These are phyloP conservation scores for Limnephilus auricula DNA, from an alignment of 2,888 invertebrate species.

Conservation along the genomic window DNA sequence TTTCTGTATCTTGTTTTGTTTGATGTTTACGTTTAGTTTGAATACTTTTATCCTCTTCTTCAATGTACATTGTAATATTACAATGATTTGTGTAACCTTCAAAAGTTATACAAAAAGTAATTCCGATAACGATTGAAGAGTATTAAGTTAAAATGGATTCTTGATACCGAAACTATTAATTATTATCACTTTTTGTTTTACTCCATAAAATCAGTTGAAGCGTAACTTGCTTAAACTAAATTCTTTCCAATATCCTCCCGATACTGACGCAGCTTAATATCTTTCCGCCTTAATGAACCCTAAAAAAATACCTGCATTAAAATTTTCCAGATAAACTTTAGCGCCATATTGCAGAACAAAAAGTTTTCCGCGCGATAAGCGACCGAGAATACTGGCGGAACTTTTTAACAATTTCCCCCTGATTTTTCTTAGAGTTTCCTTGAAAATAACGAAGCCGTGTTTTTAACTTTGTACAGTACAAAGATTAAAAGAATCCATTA, in stretches of 20 bases:
- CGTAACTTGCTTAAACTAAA: slow-evolving; percentile 3
- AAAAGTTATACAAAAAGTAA: too few relatives aligned
- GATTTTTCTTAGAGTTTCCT: slow-evolving; percentile 42
- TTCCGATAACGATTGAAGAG: not conserved
- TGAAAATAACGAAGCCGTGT: slow-evolving; percentile 36
- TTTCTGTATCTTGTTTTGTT: too few relatives aligned
- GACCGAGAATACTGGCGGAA: slow-evolving; percentile 32
- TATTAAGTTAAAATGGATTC: not conserved
- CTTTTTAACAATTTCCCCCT: slow-evolving; percentile 47
- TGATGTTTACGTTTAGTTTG: too few relatives aligned
- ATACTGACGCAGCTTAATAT: slow-evolving; percentile 22
- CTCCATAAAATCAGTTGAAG: not conserved
- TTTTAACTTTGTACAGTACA: slow-evolving; percentile 21
- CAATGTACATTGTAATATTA: too few relatives aligned
- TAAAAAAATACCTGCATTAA: slow-evolving; percentile 66
- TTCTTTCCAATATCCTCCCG: slow-evolving; percentile 8
- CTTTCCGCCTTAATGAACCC: slow-evolving; percentile 58
- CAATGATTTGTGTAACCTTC: too few relatives aligned
- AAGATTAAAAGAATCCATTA: slow-evolving; percentile 30
- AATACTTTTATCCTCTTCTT: too few relatives aligned
- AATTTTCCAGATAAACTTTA: slow-evolving; percentile 60
- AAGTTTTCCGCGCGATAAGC: slow-evolving; percentile 56
- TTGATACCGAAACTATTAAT: not conserved
- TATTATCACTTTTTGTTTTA: not conserved
- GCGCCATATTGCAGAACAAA: slow-evolving; percentile 52